phyloP scores from a whole-genome alignment of 2,888 invertebrate genomes.

The Epiblema foenella region DNA sequence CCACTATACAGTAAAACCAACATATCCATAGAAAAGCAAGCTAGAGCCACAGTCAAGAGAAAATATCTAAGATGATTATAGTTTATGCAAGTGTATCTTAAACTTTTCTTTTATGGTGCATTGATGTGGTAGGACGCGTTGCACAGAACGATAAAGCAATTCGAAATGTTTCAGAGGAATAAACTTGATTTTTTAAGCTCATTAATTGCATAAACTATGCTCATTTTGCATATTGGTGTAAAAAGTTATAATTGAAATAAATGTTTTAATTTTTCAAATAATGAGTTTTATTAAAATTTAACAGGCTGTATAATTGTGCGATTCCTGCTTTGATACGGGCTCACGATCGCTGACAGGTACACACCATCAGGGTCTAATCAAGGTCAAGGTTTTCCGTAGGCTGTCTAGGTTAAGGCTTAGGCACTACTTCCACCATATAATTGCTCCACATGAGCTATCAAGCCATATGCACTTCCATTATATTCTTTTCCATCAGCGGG shows the following conservation, averaged over 20 bases:
- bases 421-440: neutral
- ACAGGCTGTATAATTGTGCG: conserved; percentile 70
- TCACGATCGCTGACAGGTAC: conserved; percentile 63
- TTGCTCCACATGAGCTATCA: neutral
- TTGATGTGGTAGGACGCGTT: neutral
- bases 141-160: neutral
- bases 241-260: conserved; percentile 64
- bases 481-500: neutral
- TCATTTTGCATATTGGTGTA: conserved; percentile 21
- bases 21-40: conserved; percentile 31
- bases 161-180: too few relatives aligned
- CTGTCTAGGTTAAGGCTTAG: neutral
- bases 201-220: neutral
- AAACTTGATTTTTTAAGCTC: neutral
- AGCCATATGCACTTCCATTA: neutral
- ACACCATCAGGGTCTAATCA: conserved; percentile 14
- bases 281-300: conserved; percentile 66
- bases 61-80: neutral
- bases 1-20: conserved; percentile 21
- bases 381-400: conserved; percentile 9
- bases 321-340: conserved; percentile 68
- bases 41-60: conserved; percentile 8
- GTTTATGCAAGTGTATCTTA: neutral
- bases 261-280: conserved; percentile 71
- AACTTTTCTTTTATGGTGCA: neutral